Conservation (phyloP, 2,888 invertebrate species). For the Empis livida region DNA sequence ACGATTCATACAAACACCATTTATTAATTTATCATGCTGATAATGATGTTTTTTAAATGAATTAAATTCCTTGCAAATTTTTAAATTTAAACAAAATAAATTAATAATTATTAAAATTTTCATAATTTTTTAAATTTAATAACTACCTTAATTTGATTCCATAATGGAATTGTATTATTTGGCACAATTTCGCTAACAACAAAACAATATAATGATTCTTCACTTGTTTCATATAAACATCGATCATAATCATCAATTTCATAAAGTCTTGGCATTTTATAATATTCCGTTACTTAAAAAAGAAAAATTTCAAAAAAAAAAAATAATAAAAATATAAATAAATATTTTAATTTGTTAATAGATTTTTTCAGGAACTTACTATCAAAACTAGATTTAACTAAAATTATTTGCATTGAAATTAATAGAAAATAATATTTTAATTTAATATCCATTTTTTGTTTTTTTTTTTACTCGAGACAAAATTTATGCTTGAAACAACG, state of each 20-base stretch:
- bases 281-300: constrained; percentile 28
- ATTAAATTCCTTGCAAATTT: background rate
- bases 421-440: too few relatives aligned
- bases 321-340: too few relatives aligned
- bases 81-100: background rate
- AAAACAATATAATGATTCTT: constrained; percentile 22
- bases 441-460: too few relatives aligned
- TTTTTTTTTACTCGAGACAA: too few relatives aligned
- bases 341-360: too few relatives aligned
- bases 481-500: too few relatives aligned
- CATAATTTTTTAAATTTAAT: background rate
- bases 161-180: background rate
- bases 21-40: constrained; percentile 26
- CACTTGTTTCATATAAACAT: constrained; percentile 23
- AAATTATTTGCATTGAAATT: too few relatives aligned
- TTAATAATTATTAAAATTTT: background rate
- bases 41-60: constrained; percentile 22
- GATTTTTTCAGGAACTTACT: too few relatives aligned
- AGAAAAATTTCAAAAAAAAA: too few relatives aligned
- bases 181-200: constrained; percentile 24
- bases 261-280: constrained; percentile 30
- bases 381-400: too few relatives aligned
- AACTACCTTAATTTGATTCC: background rate
- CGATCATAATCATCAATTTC: constrained; percentile 31
- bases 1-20: constrained; percentile 23